phyloP scores from a whole-genome alignment of 2,113 vertebrate species.

The Guaruba guarouba region DNA sequence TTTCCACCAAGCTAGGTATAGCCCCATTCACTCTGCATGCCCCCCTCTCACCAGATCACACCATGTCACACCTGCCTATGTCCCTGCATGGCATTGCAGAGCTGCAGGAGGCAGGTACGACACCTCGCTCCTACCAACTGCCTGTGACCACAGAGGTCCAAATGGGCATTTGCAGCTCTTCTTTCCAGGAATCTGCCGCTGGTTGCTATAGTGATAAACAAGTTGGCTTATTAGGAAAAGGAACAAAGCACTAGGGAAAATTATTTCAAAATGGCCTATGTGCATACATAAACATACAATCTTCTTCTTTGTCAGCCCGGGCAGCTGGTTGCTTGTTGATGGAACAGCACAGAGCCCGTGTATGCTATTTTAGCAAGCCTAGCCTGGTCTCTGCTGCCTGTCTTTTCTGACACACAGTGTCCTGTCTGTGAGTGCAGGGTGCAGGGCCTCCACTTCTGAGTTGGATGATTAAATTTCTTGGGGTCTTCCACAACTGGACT shows the following conservation, averaged over 20 bases:
- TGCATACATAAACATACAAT: slow-evolving; percentile 1
- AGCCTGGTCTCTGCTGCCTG: background rate
- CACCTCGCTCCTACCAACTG: background rate
- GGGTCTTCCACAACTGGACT: background rate
- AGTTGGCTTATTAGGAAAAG: slow-evolving; percentile 43
- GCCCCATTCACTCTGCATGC: background rate
- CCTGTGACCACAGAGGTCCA: background rate
- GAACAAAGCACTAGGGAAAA: slow-evolving; percentile 50
- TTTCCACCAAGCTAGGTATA: background rate
- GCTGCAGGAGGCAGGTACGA: background rate
- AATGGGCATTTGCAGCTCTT: background rate
- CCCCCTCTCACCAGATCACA: background rate
- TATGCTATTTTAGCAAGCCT: background rate
- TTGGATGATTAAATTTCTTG: background rate
- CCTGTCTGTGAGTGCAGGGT: accelerated
- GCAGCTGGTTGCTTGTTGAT: background rate
- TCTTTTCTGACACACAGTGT: background rate
- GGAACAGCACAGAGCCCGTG: background rate
- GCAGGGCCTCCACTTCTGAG: background rate
- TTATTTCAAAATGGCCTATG: slow-evolving; percentile 20
- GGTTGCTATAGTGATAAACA: slow-evolving; percentile 66
- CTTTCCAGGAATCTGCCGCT: slow-evolving; percentile 2
- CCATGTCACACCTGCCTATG: background rate
- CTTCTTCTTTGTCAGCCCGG: background rate
- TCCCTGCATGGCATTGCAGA: background rate